Base-by-base conservation (phyloP, 2,888 invertebrate genomes). In the Cacoxenus indagator region DNA sequence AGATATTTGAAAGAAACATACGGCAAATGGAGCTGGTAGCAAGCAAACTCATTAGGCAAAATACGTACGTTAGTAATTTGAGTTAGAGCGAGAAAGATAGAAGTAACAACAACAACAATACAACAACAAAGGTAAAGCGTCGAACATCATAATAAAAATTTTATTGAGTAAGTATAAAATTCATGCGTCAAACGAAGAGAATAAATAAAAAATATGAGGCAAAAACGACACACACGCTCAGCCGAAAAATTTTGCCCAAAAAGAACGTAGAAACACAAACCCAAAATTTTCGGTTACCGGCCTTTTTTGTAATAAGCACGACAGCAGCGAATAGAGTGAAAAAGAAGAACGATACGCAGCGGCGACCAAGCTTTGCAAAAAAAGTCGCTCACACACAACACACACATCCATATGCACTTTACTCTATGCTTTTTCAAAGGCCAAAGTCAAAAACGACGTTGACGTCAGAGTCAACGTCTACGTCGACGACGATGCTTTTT, bases 81-180 rank as follows among this genome's bases (percentile, higher is more conserved):
- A n/a, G n/a, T n/a, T n/a, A n/a, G n/a, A n/a, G n/a, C n/a, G n/a
- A n/a, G n/a, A n/a, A 59, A 31, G 22, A 59, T 17, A 51, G 22
- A 17, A 51, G 64, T 67, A 67, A 68, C 14, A 55, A 67, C 24
- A 24, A 26, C 31, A 62, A 37, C 19, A 55, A 55, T 19, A 64
- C 64, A 75, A 76, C 69, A 54, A 19, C 29, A 54, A 48, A 31
- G n/a, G n/a, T n/a, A 31, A 31, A 4, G 48, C 48, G 19, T 19
- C 17, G 19, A 48, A 84, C 85, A 85, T 85, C 85, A 86, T 85
- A 85, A 85, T 85, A 85, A 84, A 86, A 85, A 72, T 84, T 82
- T 80, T 85, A 85, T 85, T 85, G 85, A 86, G 85, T 86, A 86
- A 86, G 85, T 83, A 76, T 62, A 24, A 62, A 55, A 27, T 55